Conservation (phyloP, 2,888 invertebrate species). For the Apamea epomidion region DNA sequence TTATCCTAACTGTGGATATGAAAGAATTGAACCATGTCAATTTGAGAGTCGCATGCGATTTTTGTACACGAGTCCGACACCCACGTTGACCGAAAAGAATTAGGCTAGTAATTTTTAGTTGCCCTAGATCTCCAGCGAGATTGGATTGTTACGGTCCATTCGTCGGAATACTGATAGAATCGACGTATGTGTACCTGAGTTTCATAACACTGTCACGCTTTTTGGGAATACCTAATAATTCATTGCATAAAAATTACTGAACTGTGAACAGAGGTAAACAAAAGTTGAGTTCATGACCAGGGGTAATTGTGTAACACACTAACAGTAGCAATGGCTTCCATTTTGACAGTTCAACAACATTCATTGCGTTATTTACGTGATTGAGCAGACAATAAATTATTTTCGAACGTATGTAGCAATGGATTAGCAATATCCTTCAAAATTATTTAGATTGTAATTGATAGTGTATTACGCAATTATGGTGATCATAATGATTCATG, state of each 20-base stretch:
- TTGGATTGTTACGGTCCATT: conserved; percentile 57
- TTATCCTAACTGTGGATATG: conserved; percentile 7
- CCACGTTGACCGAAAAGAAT: conserved; percentile 61
- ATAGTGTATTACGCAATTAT: neutral
- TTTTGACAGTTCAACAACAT: neutral
- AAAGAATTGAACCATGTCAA: conserved; percentile 29
- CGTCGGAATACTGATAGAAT: conserved; percentile 41
- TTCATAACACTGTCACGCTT: conserved; percentile 30
- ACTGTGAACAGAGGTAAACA: neutral
- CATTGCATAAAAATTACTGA: neutral
- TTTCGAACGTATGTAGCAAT: too few relatives aligned
- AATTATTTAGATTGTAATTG: neutral
- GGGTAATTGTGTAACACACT: neutral
- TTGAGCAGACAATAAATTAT: neutral
- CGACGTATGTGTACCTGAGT: conserved; percentile 14
- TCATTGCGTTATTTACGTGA: neutral
- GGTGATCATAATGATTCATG: neutral
- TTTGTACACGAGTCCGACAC: conserved; percentile 38
- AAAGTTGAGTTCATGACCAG: neutral
- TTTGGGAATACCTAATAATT: neutral
- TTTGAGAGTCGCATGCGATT: conserved; percentile 48
- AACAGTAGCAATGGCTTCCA: neutral
- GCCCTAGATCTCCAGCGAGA: conserved; percentile 66
- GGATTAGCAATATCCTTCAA: neutral
- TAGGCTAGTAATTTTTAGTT: conserved; percentile 66